Percentiles rank a stretch among this genome's conserved stretches.
Conservation (phyloP, 2,888 invertebrate genomes). For the Lochmaea crataegi region DNA sequence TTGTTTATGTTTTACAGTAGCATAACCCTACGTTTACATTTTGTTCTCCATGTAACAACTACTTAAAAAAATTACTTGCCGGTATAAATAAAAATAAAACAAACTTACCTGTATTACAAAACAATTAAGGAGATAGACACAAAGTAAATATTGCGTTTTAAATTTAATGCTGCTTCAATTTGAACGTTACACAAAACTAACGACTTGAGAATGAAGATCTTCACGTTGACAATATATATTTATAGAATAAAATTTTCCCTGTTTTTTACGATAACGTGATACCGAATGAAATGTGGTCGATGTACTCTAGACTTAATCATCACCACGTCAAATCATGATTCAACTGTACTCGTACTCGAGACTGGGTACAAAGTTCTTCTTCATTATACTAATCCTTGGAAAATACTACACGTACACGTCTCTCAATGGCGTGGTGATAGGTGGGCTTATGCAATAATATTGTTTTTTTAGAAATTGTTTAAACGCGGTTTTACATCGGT, state of each 20-base stretch:
- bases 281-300: slow-evolving; percentile 28
- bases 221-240: slow-evolving; percentile 20
- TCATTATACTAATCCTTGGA: neutral
- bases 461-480: neutral
- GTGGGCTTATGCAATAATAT: neutral
- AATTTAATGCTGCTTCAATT: neutral
- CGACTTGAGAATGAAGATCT: slow-evolving; percentile 3
- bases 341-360: slow-evolving; percentile 29
- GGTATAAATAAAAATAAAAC: too few relatives aligned
- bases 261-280: slow-evolving; percentile 6
- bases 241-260: slow-evolving; percentile 26
- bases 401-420: neutral
- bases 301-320: slow-evolving; percentile 21
- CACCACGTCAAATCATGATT: slow-evolving; percentile 25
- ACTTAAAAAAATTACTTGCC: too few relatives aligned
- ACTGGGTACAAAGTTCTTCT: slow-evolving; percentile 29
- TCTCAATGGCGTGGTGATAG: neutral
- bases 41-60: too few relatives aligned
- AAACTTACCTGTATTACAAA: too few relatives aligned
- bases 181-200: slow-evolving; percentile 11
- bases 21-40: too few relatives aligned
- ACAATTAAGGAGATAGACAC: neutral
- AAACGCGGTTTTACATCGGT: neutral
- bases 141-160: neutral
- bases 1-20: too few relatives aligned